phyloP scores from a whole-genome alignment of 2,888 invertebrate species.

The Encarsia formosa region DNA sequence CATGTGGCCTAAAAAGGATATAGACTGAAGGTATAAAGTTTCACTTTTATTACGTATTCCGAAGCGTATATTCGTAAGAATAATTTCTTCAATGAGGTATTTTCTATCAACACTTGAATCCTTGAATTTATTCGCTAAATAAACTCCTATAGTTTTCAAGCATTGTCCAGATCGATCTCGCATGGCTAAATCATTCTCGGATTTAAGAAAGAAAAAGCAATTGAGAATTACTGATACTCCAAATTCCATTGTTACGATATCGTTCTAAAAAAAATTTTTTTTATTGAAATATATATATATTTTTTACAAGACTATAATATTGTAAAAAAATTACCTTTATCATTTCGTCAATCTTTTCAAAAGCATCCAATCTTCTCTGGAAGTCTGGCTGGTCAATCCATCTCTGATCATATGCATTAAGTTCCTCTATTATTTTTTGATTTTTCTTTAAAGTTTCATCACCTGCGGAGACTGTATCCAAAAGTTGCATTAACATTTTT shows the following conservation, averaged over 20 bases:
- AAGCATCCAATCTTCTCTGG: slow-evolving; percentile 73
- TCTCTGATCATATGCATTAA: slow-evolving; percentile 83
- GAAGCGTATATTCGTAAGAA: slow-evolving; percentile 68
- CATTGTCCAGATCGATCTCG: slow-evolving; percentile 74
- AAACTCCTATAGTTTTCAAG: slow-evolving; percentile 66
- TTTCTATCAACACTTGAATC: slow-evolving; percentile 57
- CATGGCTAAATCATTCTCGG: slow-evolving; percentile 79
- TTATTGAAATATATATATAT: background rate
- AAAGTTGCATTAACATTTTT: slow-evolving; percentile 63
- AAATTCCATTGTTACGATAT: slow-evolving; percentile 55
- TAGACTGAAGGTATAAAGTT: slow-evolving; percentile 71
- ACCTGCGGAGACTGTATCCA: slow-evolving; percentile 57
- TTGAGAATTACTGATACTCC: slow-evolving; percentile 76
- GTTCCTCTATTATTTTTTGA: slow-evolving; percentile 58
- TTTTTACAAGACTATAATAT: background rate
- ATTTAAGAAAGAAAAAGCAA: slow-evolving; percentile 72
- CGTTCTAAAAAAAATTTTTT: slow-evolving; percentile 32
- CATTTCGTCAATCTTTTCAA: slow-evolving; percentile 62
- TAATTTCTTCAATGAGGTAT: slow-evolving; percentile 67
- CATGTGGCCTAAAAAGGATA: slow-evolving; percentile 73
- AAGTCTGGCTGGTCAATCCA: slow-evolving; percentile 96
- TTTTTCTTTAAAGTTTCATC: slow-evolving; percentile 54
- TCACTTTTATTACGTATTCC: slow-evolving; percentile 71
- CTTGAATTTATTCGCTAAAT: slow-evolving; percentile 58
- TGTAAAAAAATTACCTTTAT: slow-evolving; percentile 45